Evolutionary conservation across 2,888 invertebrate genomes (phyloP).

Genomic region (Drosophila tripunctata): DNA sequence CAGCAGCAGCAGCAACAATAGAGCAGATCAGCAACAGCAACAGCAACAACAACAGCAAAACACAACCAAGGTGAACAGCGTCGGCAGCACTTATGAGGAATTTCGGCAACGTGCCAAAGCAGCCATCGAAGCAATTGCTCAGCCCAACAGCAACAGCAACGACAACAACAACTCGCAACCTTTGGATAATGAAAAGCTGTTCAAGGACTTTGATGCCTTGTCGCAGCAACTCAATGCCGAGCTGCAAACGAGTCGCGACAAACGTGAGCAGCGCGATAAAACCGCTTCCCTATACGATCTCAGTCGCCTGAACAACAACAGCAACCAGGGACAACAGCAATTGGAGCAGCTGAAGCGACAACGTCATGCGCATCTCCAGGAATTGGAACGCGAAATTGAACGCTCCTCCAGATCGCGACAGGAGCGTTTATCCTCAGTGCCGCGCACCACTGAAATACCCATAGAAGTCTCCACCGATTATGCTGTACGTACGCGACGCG

Average conservation of each 20-base stretch:
- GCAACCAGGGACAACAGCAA: constrained; percentile 38
- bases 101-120: constrained; percentile 84
- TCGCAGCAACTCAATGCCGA: constrained; percentile 82
- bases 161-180: constrained; percentile 15
- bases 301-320: constrained; percentile 51
- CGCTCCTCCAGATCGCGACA: constrained; percentile 70
- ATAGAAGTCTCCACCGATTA: constrained; percentile 59
- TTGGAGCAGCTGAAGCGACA: constrained; percentile 70
- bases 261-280: constrained; percentile 70
- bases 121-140: constrained; percentile 68
- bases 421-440: constrained; percentile 62
- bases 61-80: constrained; percentile 49
- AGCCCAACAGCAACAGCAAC: constrained; percentile 27
- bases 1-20: constrained; percentile 8
- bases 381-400: constrained; percentile 76
- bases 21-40: constrained; percentile 29
- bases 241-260: constrained; percentile 74
- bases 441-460: constrained; percentile 63
- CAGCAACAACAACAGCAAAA: constrained; percentile 13
- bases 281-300: constrained; percentile 80
- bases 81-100: constrained; percentile 79
- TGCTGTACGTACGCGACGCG: constrained; percentile 60
- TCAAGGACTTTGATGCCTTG: constrained; percentile 84
- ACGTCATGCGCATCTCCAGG: constrained; percentile 78
- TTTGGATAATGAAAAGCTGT: constrained; percentile 82